Conservation (phyloP, 2,888 invertebrate genomes). For the Dioctria rufipes region DNA sequence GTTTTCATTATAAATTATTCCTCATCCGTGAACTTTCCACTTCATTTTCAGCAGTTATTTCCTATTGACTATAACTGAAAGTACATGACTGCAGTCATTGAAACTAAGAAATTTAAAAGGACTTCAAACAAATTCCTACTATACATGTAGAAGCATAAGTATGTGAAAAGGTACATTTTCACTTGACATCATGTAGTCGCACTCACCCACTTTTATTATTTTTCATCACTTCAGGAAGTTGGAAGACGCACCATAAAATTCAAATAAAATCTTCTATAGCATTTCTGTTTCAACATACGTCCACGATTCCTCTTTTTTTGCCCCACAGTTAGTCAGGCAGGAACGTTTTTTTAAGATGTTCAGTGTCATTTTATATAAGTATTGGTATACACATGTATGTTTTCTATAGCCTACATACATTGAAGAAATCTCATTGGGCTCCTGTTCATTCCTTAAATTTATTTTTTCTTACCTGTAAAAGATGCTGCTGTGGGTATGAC, state of each 20-base stretch:
- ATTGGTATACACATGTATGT: no score
- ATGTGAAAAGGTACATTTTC: no score
- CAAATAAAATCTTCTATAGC: slow-evolving; percentile 6
- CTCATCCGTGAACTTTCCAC: no score
- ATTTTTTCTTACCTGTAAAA: not conserved
- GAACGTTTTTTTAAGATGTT: no score
- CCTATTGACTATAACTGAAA: not conserved
- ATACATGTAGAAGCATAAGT: not conserved
- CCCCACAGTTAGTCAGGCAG: no score
- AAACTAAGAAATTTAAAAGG: not conserved
- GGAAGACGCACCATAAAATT: slow-evolving; percentile 44
- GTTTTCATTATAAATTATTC: no score
- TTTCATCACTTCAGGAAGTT: slow-evolving; percentile 41
- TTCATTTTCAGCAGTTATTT: not conserved
- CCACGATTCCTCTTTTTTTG: no score
- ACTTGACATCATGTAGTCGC: not conserved
- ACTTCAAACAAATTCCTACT: not conserved
- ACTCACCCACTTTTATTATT: slow-evolving; percentile 10
- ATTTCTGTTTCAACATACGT: no score
- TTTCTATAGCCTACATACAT: no score
- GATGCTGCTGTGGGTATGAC: slow-evolving; percentile 15
- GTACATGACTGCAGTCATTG: not conserved
- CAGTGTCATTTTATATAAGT: no score
- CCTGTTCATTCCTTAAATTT: slow-evolving; percentile 28
- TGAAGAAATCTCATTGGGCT: not conserved